These are phyloP conservation scores for Galeopsomyia nigrocyanea DNA, from an alignment of 2,888 invertebrate species.

Conservation along the genomic window DNA sequence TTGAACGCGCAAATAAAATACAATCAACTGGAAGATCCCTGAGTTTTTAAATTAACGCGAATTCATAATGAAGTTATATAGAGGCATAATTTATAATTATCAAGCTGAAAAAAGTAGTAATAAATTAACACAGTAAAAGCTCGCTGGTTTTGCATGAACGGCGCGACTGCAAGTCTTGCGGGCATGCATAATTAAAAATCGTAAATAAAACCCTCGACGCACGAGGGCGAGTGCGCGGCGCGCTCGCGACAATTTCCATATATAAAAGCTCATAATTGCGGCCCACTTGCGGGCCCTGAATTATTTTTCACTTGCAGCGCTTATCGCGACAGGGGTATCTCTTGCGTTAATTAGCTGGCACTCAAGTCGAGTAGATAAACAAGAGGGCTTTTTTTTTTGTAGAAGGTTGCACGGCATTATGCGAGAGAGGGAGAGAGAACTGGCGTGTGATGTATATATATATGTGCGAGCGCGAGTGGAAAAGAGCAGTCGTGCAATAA, in stretches of 20 bases:
- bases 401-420: too few relatives aligned
- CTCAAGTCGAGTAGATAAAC: conserved; percentile 46
- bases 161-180: conserved; percentile 3
- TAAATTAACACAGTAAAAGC: conserved; percentile 17
- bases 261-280: conserved; percentile 43
- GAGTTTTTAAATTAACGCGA: neutral
- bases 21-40: too few relatives aligned
- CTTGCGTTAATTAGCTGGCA: conserved; percentile 46
- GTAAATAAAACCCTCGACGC: conserved; percentile 40
- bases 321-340: conserved; percentile 44
- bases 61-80: conserved; percentile 14
- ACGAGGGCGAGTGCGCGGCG: neutral
- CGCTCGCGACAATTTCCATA: conserved; percentile 37
- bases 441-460: too few relatives aligned
- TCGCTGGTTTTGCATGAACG: neutral
- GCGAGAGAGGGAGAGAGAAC: too few relatives aligned
- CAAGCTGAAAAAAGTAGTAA: conserved; percentile 14
- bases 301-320: conserved; percentile 40
- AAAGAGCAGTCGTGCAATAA: conserved; percentile 35
- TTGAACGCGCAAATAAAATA: too few relatives aligned
- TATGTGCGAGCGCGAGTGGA: conserved; percentile 5
- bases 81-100: conserved; percentile 15
- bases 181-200: conserved; percentile 43
- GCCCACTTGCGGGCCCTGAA: conserved; percentile 36
- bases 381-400: conserved; percentile 18